Conservation (phyloP, 2,888 invertebrate genomes). For the Clivina fossor region DNA sequence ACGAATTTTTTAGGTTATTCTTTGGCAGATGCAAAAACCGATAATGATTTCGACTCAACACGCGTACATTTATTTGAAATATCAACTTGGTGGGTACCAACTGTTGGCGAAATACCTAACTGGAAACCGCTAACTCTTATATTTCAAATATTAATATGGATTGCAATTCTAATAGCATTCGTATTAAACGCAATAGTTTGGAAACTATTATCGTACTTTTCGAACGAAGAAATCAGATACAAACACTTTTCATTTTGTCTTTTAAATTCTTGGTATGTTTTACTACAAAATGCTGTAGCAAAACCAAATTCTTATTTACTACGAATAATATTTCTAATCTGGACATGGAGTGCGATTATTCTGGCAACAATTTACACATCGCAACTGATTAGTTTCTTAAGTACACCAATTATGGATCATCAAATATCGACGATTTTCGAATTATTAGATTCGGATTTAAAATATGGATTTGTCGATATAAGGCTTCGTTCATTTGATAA, state of each 20-base stretch:
- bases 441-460: slow-evolving; percentile 53
- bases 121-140: slow-evolving; percentile 58
- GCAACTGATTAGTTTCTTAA: slow-evolving; percentile 59
- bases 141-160: slow-evolving; percentile 56
- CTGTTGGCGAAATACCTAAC: slow-evolving; percentile 54
- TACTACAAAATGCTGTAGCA: slow-evolving; percentile 55
- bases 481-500: background rate
- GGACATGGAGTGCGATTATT: slow-evolving; percentile 57
- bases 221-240: background rate
- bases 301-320: slow-evolving; percentile 55
- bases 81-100: slow-evolving; percentile 59
- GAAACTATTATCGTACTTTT: slow-evolving; percentile 3
- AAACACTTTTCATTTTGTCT: slow-evolving; percentile 5
- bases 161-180: slow-evolving; percentile 51
- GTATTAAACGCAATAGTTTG: slow-evolving; percentile 2
- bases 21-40: slow-evolving; percentile 60
- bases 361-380: slow-evolving; percentile 60
- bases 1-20: no score
- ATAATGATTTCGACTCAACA: slow-evolving; percentile 58
- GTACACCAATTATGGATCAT: slow-evolving; percentile 56
- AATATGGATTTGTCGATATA: slow-evolving; percentile 49
- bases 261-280: slow-evolving; percentile 43
- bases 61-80: slow-evolving; percentile 58
- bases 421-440: slow-evolving; percentile 58
- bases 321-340: slow-evolving; percentile 57